These are phyloP conservation scores for Ageneiosus marmoratus DNA, from an alignment of 2,113 vertebrate genomes.

Conservation along the genomic window DNA sequence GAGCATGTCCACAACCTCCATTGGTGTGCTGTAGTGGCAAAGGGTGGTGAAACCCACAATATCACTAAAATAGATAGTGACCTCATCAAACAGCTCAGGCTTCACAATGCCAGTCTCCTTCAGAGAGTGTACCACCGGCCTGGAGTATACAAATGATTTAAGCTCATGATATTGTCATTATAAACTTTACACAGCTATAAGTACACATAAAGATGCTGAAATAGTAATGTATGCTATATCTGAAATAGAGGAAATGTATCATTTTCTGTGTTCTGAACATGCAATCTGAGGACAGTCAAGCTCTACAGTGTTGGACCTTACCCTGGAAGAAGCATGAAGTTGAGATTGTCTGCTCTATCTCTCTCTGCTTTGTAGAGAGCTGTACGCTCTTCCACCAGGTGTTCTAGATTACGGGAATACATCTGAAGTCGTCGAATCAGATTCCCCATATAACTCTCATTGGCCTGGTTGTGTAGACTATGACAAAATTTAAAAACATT, in stretches of 20 bases:
- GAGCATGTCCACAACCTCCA: constrained; percentile 98
- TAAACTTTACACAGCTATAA: constrained; percentile 6
- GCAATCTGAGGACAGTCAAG: background rate
- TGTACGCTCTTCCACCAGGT: constrained; percentile 93
- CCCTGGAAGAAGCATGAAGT: constrained; percentile 95
- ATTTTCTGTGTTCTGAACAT: constrained; percentile 3
- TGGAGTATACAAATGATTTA: constrained; percentile 52
- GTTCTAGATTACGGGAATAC: constrained; percentile 92
- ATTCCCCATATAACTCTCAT: constrained; percentile 95
- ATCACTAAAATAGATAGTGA: constrained; percentile 98
- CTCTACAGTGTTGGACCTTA: constrained; percentile 59
- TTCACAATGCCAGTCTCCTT: constrained; percentile 91
- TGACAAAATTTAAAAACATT: background rate
- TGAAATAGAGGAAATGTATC: background rate
- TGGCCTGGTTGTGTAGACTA: constrained; percentile 89
- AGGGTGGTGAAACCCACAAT: constrained; percentile 97
- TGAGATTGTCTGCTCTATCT: constrained; percentile 90
- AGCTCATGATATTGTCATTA: background rate
- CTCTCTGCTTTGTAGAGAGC: constrained; percentile 91
- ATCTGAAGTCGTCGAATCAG: constrained; percentile 92
- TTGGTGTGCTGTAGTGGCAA: constrained; percentile 96
- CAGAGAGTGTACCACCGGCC: constrained; percentile 91
- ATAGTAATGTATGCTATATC: background rate
- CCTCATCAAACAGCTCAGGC: constrained; percentile 93
- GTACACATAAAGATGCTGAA: background rate